Evolutionary conservation across 2,113 vertebrate species (phyloP).

Genomic region (Guaruba guarouba): DNA sequence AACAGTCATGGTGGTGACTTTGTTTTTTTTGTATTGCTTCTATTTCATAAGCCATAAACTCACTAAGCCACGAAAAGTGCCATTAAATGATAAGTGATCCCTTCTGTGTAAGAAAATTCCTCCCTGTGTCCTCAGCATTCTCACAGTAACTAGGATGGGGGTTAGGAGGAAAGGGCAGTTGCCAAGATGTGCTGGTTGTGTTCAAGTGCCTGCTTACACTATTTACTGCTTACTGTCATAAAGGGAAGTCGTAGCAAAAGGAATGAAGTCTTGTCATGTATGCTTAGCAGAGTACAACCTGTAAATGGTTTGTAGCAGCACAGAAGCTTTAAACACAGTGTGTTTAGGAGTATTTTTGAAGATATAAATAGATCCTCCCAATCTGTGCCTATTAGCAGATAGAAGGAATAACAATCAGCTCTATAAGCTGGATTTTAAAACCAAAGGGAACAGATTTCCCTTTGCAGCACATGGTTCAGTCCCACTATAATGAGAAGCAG

Average conservation of each 20-base stretch:
- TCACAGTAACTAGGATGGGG: not conserved
- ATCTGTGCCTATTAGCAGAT: conserved; percentile 40
- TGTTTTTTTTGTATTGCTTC: not conserved
- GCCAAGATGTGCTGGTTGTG: fast-evolving
- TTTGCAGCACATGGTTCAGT: not conserved
- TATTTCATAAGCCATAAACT: not conserved
- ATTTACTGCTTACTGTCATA: not conserved
- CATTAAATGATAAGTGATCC: not conserved
- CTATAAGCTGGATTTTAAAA: conserved; percentile 19
- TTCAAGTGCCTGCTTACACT: not conserved
- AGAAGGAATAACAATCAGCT: not conserved
- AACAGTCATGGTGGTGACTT: not conserved
- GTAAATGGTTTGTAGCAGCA: not conserved
- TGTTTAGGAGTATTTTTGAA: not conserved
- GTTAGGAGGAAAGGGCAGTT: not conserved
- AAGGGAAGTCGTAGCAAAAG: not conserved
- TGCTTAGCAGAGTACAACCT: not conserved
- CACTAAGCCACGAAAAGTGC: not conserved
- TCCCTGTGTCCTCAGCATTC: not conserved
- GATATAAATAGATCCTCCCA: conserved; percentile 1
- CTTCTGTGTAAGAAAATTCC: not conserved
- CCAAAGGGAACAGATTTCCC: not conserved
- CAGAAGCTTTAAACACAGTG: not conserved
- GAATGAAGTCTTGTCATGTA: not conserved
- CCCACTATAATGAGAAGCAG: not conserved